A percentile compares a stretch with the other conserved stretches of the same genome.
Conservation (phyloP, 2,113 vertebrate species). For the Actenoides lindsayi region DNA sequence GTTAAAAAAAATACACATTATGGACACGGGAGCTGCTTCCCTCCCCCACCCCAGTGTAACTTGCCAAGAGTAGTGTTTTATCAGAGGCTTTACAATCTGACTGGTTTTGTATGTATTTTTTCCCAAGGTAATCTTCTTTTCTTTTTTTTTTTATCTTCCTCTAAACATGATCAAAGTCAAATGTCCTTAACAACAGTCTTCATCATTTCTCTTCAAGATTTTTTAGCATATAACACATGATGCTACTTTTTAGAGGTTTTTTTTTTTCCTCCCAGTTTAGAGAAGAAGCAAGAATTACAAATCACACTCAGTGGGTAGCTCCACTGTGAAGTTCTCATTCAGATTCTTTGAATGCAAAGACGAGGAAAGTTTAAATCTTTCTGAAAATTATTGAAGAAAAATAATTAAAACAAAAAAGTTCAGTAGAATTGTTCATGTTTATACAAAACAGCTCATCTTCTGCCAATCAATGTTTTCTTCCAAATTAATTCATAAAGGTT, state of each 20-base stretch:
- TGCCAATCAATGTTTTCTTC: neutral
- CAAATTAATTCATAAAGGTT: neutral
- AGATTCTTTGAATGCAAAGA: neutral
- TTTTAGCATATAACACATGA: neutral
- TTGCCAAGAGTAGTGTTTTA: slow-evolving; percentile 36
- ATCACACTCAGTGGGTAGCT: neutral
- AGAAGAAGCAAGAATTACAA: neutral
- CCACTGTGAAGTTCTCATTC: neutral
- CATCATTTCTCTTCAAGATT: neutral
- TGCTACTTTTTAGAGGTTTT: neutral
- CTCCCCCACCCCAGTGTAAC: neutral
- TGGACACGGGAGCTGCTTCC: neutral
- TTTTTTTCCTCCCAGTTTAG: neutral
- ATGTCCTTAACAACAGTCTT: neutral
- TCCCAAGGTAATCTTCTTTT: neutral
- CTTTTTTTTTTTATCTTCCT: neutral
- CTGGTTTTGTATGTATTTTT: slow-evolving; percentile 13
- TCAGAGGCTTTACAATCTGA: neutral
- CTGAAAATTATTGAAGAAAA: neutral
- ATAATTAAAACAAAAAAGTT: neutral
- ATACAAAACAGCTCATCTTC: neutral
- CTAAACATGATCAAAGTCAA: slow-evolving; percentile 7
- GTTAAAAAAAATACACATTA: slow-evolving; percentile 58
- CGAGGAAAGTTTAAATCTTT: neutral
- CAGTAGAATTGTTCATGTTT: neutral